Conservation (phyloP, 1,140 invertebrate genomes). For the Papilio polytes region DNA sequence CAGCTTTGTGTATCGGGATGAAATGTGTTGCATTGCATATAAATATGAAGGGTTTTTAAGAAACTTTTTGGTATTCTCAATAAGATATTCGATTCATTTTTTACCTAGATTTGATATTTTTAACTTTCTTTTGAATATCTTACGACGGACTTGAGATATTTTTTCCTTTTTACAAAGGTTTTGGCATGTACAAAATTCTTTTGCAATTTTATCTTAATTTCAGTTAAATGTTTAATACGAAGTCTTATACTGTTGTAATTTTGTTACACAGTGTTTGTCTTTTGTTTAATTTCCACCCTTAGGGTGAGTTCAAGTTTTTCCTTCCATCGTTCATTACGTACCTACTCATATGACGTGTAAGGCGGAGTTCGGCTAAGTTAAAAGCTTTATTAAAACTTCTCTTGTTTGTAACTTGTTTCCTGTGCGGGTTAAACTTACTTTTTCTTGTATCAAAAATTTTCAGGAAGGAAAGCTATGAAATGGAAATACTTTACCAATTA, state of each 20-base stretch:
- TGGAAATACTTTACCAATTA: background rate
- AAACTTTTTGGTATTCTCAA: background rate
- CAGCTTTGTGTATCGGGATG: background rate
- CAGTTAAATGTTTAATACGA: background rate
- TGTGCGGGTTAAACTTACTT: background rate
- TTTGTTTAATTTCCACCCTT: background rate
- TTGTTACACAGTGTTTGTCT: background rate
- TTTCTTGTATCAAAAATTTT: background rate
- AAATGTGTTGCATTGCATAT: background rate
- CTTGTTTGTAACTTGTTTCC: slow-evolving; percentile 13
- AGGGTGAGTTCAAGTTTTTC: background rate
- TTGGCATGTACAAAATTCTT: background rate
- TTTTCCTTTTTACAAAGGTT: background rate
- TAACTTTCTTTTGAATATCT: background rate
- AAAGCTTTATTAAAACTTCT: slow-evolving; percentile 1
- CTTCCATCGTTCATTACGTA: background rate
- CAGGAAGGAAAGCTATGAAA: background rate
- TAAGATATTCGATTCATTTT: background rate
- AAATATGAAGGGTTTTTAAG: background rate
- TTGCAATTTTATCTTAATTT: background rate
- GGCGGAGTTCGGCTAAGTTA: background rate
- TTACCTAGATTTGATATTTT: background rate
- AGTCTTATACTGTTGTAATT: background rate
- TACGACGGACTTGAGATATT: background rate
- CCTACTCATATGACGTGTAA: background rate